Base-by-base conservation (phyloP, 2,888 invertebrate species). In the Rotaria magnacalcarata region DNA sequence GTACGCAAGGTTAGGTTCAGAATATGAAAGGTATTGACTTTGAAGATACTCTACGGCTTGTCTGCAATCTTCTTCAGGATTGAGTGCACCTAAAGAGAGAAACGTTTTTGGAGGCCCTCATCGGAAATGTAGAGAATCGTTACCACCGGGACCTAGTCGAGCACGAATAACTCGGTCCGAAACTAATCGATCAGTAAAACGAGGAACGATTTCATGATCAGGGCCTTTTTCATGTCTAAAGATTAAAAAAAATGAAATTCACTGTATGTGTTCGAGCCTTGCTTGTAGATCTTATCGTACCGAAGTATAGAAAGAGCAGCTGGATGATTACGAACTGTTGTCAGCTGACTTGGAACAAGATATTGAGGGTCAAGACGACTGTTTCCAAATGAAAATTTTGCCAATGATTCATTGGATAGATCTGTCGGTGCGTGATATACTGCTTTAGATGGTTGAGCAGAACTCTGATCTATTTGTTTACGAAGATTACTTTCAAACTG, bases 341-440 rank as follows among this genome's bases (percentile, higher is more conserved):
- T 75, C 21, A 75, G 24, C 43, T 56, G 52, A 56, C 85, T 85
- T 47, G 86, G 86, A n/a, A 80, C 50, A 58, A 58, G 56, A 16
- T 50, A 52, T 10, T 85, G 86, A 47, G 86, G 86, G 6, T 86
- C 85, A 34, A 80, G 50, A 34, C 80, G 85, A 43, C 56, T n/a
- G 56, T 85, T 85, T 2, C 85, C 86, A 75, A 86, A 52, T 47
- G 80, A 80, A 24, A 80, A 80, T 47, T 41, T 24, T 47, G 24
- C 14, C n/a, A 80, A n/a, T 24, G 80, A 80, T 80, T 6, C 8
- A 80, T 80, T 80, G 7, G 80, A 80, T 11, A 47, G 21, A n/a
- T 80, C 47, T 11, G n/a, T 8, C n/a, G 43, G 43, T 47, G n/a
- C 47, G n/a, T 80, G 24, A n/a, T 19, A 80, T 0, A 47, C 10